Evolutionary conservation across 2,888 invertebrate genomes (phyloP).

Genomic region (Drosophila kambysellisi): DNA sequence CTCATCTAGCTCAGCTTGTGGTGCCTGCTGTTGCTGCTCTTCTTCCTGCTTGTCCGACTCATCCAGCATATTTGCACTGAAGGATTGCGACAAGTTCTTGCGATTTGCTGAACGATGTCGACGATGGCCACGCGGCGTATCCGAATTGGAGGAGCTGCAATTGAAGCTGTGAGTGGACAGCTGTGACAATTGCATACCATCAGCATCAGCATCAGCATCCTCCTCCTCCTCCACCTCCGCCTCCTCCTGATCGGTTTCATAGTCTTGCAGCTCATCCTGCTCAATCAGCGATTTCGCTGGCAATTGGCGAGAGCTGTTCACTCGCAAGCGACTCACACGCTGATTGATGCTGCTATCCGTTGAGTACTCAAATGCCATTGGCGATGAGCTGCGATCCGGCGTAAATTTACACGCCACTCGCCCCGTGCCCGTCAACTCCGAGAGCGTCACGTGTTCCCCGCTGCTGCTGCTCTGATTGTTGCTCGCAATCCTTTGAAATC

Average conservation of each 20-base stretch:
- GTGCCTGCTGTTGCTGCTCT: neutral
- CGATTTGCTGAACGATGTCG: conserved; percentile 82
- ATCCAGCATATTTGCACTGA: conserved; percentile 73
- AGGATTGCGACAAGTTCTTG: conserved; percentile 85
- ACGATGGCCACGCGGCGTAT: conserved; percentile 82
- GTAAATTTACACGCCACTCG: conserved; percentile 65
- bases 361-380: conserved; percentile 69
- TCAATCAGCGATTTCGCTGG: conserved; percentile 25
- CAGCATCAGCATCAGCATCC: conserved; percentile 74
- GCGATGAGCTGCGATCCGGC: conserved; percentile 80
- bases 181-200: conserved; percentile 82
- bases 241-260: conserved; percentile 16
- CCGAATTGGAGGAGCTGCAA: conserved; percentile 78
- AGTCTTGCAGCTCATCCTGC: conserved; percentile 21
- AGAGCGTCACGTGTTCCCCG: conserved; percentile 58
- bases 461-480: conserved; percentile 7
- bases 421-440: conserved; percentile 48
- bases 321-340: conserved; percentile 72
- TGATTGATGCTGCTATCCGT: conserved; percentile 79
- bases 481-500: conserved; percentile 11
- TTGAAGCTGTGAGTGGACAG: conserved; percentile 74
- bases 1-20: neutral
- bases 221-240: conserved; percentile 42
- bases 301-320: conserved; percentile 64
- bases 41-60: conserved; percentile 52